Evolutionary conservation across 2,113 vertebrate species (phyloP), one percentile per base, ranked within the genome.

Genomic region (Cyanistes caeruleus): DNA sequence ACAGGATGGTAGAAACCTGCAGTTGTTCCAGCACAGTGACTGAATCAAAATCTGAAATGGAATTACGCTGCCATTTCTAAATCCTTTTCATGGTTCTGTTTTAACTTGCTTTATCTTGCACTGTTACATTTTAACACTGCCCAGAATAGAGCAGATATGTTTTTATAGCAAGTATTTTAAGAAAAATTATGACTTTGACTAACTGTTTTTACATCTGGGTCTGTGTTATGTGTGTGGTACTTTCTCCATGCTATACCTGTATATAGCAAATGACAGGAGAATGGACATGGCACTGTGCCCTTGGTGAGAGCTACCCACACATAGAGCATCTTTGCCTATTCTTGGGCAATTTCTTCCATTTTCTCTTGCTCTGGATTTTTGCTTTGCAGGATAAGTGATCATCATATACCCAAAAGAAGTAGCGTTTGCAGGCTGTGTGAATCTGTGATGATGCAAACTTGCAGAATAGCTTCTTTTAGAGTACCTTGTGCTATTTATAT

Each of bases 161-260:
- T 94, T 97, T 92, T 82, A 48, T 63, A 82, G 41, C 84, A 73
- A 87, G 23, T 56, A 35, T 93, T 96, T 96, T 95, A 93, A 92
- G 94, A 94, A 93, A 82, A 82, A 53, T 14, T 37, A 27, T 68
- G 10, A 69, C 70, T 94, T 93, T 9, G 19, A 77, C 73, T 55
- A 77, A 79, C 53, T 95, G 24, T 95, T 98, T 97, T 97, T 95
- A 78, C 79, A 87, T 93, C 60, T 95, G 89, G 85, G 43, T 58
- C 53, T 88, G n/a, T 96, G 76, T 92, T 93, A 74, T 28, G 2
- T 88, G 23, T 48, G 52, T 91, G 55, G 43, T 87, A 18, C 77
- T 95, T 85, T 94, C 46, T 84, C 74, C 11, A 9, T 77, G 43
- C 60, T 67, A 28, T 23, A 60, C 9, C 46, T 53, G 7, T 22